Conservation (phyloP, 2,113 vertebrate genomes). For the Electrona antarctica region DNA sequence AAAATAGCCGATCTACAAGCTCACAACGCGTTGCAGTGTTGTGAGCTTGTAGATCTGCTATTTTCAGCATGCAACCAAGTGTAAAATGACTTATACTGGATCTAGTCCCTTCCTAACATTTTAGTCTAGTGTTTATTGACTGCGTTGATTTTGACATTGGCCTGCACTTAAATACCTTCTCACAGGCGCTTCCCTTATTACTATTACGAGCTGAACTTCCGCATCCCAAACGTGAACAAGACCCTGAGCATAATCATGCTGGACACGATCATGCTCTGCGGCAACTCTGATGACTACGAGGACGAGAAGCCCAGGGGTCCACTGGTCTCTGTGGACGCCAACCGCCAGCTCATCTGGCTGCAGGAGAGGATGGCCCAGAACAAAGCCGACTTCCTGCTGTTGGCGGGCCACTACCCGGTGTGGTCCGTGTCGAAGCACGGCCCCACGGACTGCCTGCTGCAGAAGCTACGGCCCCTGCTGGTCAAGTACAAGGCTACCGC, state of each 20-base stretch:
- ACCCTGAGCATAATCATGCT: slow-evolving; percentile 87
- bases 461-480: slow-evolving; percentile 81
- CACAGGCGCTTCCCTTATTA: slow-evolving; percentile 86
- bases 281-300: slow-evolving; percentile 83
- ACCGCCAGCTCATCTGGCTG: slow-evolving; percentile 85
- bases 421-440: slow-evolving; percentile 92
- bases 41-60: no score
- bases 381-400: slow-evolving; percentile 85
- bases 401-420: slow-evolving; percentile 91
- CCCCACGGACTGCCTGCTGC: slow-evolving; percentile 86
- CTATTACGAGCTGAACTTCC: slow-evolving; percentile 87
- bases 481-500: slow-evolving; percentile 82
- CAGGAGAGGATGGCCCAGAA: slow-evolving; percentile 79
- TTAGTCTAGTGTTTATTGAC: no score
- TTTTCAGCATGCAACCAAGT: no score
- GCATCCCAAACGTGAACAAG: slow-evolving; percentile 78
- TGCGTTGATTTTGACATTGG: background rate
- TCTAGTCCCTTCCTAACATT: no score
- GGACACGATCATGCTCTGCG: slow-evolving; percentile 88
- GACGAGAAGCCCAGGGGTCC: slow-evolving; percentile 77
- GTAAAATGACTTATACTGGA: no score
- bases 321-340: slow-evolving; percentile 65
- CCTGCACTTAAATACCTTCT: background rate
- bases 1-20: no score
- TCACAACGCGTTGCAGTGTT: no score